phyloP scores from a whole-genome alignment of 2,797 vertebrate species.

The Chanos chanos region DNA sequence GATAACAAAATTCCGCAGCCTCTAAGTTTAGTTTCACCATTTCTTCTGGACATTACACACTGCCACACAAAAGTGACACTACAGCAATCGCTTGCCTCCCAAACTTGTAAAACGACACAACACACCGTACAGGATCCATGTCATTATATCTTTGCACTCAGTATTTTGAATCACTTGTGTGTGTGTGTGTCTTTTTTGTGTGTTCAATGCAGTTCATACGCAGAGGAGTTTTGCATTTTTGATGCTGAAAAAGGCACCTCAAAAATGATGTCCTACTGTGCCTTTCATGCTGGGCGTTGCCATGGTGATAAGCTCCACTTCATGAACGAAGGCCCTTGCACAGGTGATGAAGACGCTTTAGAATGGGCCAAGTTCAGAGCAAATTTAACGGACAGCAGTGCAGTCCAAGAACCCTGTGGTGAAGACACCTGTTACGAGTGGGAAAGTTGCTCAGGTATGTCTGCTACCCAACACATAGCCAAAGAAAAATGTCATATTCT shows the following conservation, averaged over 20 bases:
- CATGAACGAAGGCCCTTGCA: constrained; percentile 69
- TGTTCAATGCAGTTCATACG: constrained; percentile 61
- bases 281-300: constrained; percentile 76
- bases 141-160: too few relatives aligned
- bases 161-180: not conserved
- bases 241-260: constrained; percentile 53
- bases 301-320: constrained; percentile 75
- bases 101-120: too few relatives aligned
- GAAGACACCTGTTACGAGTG: constrained; percentile 86
- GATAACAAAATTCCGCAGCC: too few relatives aligned
- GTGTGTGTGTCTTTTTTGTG: constrained; percentile 17
- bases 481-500: too few relatives aligned
- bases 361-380: constrained; percentile 79
- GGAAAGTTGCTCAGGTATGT: constrained; percentile 83
- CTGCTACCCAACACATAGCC: too few relatives aligned
- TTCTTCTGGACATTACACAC: too few relatives aligned
- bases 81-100: too few relatives aligned
- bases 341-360: constrained; percentile 39
- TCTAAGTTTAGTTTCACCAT: too few relatives aligned
- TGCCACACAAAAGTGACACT: too few relatives aligned
- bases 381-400: constrained; percentile 69
- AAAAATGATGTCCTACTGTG: constrained; percentile 75
- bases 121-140: too few relatives aligned
- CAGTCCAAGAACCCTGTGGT: constrained; percentile 71
- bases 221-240: constrained; percentile 75